Base-by-base conservation (phyloP, 2,113 vertebrate genomes). In the Chionis minor region DNA sequence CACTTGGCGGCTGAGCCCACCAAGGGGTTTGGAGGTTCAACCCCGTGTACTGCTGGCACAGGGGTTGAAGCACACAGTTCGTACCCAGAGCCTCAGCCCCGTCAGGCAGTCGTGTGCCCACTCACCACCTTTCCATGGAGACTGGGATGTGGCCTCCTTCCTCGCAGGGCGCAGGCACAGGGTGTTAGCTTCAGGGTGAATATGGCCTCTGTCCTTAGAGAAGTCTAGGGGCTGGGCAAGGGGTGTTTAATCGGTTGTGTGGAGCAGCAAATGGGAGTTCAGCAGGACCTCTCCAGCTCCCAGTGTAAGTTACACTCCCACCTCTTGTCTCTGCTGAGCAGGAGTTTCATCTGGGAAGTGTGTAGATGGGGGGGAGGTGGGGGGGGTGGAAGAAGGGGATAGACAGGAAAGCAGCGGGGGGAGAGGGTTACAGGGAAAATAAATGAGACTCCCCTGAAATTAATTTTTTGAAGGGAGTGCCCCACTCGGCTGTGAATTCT, bases 401-500 rank as follows among this genome's bases (percentile, higher is more conserved):
- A 89, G 69, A 61, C 55, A 81, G 49, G 77, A 73, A 91, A 83
- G 70, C 33, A 65, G 23, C 44, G 52, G 54, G 62, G n/a, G 27
- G 16, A 87, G 42, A 94, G 77, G 55, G 94, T 94, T 96, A 96
- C 81, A 92, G 55, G 67, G 92, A 97, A 97, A 98, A 98, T 97
- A 97, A 97, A 97, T 97, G 94, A 97, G 91, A 96, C 67, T 97
- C 95, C 96, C 90, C 92, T 94, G 93, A 97, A 97, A 98, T 98
- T 97, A 97, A 98, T 98, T 97, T 95, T 97, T 97, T 96, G 94
- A 97, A 96, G 97, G 96, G 96, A 97, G 96, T 97, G 95, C 96
- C 97, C 96, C 95, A 97, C 86, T 97, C 96, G 14, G 90, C 97
- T 98, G 97, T 98, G 98, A 98, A 97, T 98, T 97, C 96, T 97